phyloP scores from a whole-genome alignment of 2,113 vertebrate genomes.

The Tenrec ecaudatus region DNA sequence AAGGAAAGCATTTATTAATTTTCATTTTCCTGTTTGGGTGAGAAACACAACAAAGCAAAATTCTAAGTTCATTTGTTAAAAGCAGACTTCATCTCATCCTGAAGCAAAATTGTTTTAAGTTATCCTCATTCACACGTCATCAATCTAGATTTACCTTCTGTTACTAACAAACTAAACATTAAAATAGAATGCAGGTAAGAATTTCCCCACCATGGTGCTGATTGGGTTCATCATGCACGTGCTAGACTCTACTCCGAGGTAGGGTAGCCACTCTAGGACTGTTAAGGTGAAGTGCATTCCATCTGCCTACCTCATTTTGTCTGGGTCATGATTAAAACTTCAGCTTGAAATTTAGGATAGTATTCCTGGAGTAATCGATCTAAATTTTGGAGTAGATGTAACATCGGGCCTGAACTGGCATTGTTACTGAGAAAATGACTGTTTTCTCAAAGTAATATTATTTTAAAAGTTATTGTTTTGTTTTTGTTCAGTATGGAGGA shows the following conservation, averaged over 20 bases:
- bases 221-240: not conserved
- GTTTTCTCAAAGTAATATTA: not conserved
- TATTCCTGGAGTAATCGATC: not conserved
- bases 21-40: constrained; percentile 61
- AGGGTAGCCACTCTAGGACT: not conserved
- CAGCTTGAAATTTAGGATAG: not conserved
- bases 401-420: not conserved
- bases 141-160: not conserved
- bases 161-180: not conserved
- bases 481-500: no score
- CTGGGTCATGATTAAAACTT: not conserved
- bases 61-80: constrained; percentile 50
- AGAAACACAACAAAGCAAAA: constrained; percentile 72
- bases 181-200: not conserved
- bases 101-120: constrained; percentile 56
- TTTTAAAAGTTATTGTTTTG: not conserved
- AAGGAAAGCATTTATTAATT: constrained; percentile 77
- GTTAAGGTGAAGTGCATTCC: not conserved
- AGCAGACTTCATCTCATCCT: constrained; percentile 48
- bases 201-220: not conserved
- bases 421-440: not conserved
- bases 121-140: constrained; percentile 40
- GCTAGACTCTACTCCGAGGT: no score
- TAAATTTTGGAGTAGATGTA: not conserved
- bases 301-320: not conserved